Conservation (phyloP, 2,888 invertebrate species). For the Panzeria rudis region DNA sequence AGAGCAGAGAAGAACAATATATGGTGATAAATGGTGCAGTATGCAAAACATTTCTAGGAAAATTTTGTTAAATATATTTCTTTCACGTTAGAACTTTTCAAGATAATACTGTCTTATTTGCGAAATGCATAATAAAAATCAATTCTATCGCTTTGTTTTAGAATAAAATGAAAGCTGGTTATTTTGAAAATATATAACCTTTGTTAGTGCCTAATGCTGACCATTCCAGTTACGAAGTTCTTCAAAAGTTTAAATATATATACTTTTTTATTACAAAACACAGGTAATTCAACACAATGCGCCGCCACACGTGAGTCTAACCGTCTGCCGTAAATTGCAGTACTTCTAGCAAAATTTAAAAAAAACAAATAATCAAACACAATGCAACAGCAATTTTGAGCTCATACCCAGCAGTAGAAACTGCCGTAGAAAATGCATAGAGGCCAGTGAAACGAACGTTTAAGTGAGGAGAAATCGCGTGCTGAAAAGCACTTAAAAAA, state of each 20-base stretch:
- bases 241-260: slow-evolving; percentile 5
- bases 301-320: slow-evolving; percentile 66
- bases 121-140: too few species aligned
- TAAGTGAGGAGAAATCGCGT: slow-evolving; percentile 69
- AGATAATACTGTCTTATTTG: too few species aligned
- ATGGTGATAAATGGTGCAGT: not conserved
- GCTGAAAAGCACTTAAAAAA: slow-evolving; percentile 72
- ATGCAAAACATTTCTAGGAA: not conserved
- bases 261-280: slow-evolving; percentile 15
- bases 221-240: not conserved
- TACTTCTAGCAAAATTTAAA: slow-evolving; percentile 29
- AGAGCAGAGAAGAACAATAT: not conserved
- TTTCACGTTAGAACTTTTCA: too few species aligned
- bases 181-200: too few species aligned
- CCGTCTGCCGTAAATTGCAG: slow-evolving; percentile 68
- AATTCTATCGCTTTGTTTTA: not conserved
- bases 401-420: slow-evolving; percentile 20
- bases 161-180: too few species aligned
- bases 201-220: not conserved
- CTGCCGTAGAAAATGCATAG: not conserved
- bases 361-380: slow-evolving; percentile 30
- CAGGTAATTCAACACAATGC: slow-evolving; percentile 64
- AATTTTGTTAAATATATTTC: too few species aligned
- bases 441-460: slow-evolving; percentile 43
- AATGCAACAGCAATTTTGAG: slow-evolving; percentile 26